These are phyloP conservation scores for Garrulus glandarius DNA, from an alignment of 2,797 vertebrate species.

Conservation along the genomic window DNA sequence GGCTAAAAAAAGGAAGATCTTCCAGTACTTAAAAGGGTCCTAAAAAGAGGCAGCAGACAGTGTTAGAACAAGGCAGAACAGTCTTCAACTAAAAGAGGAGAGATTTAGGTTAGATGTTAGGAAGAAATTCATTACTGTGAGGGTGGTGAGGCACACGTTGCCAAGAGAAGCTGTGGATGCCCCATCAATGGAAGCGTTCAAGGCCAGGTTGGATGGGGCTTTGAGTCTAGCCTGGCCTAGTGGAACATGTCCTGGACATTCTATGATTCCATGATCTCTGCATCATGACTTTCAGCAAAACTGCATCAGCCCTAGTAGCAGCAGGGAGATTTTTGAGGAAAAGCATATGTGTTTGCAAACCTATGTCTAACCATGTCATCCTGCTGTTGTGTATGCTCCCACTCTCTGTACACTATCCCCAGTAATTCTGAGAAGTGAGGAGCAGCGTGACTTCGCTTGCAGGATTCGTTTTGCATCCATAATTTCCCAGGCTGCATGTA, in stretches of 20 bases:
- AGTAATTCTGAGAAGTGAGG: background rate
- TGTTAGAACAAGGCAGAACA: background rate
- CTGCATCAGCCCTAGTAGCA: background rate
- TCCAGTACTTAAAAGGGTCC: background rate
- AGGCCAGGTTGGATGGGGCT: background rate
- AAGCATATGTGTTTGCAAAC: background rate
- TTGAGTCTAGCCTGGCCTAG: background rate
- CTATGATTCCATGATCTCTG: background rate
- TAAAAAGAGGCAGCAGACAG: background rate
- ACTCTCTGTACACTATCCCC: background rate
- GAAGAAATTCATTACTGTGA: background rate
- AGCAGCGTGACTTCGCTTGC: background rate
- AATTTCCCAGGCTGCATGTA: background rate
- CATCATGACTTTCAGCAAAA: background rate
- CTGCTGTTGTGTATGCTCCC: background rate
- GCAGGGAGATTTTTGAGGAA: background rate
- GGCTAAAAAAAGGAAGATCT: background rate
- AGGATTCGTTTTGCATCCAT: accelerated
- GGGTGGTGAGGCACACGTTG: background rate
- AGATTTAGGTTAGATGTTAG: background rate
- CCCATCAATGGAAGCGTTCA: background rate
- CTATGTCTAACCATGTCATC: background rate
- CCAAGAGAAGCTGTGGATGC: background rate
- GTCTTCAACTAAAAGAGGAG: background rate
- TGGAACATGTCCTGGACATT: background rate